Evolutionary conservation across 2,797 vertebrate species (phyloP).

Genomic region (Lateolabrax maculatus): DNA sequence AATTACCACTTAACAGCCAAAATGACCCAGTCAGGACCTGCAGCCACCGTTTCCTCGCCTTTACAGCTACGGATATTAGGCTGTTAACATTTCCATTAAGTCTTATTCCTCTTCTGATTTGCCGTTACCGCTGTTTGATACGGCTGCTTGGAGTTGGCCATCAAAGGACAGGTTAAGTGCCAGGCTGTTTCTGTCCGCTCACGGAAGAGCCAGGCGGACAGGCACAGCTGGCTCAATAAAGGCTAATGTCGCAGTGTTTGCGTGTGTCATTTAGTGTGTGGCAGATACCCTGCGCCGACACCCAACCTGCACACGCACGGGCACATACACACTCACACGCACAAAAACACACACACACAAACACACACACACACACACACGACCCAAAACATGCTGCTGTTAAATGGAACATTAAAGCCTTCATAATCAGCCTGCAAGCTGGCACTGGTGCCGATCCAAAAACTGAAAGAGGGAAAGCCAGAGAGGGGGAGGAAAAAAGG

Average conservation of each 20-base stretch:
- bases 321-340: constrained; percentile 20
- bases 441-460: constrained; percentile 65
- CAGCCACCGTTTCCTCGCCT: constrained; percentile 18
- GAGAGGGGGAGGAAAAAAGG: neutral
- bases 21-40: constrained; percentile 4
- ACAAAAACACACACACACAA: constrained; percentile 13
- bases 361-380: constrained; percentile 23
- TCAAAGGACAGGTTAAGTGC: constrained; percentile 66
- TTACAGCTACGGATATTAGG: constrained; percentile 34
- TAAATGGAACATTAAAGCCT: constrained; percentile 79
- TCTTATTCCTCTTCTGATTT: constrained; percentile 32
- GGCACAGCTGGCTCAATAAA: constrained; percentile 67
- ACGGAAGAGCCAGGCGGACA: constrained; percentile 37
- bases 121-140: constrained; percentile 48
- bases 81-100: constrained; percentile 52
- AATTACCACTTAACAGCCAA: neutral
- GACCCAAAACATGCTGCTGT: constrained; percentile 51
- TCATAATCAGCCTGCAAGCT: constrained; percentile 70
- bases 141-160: constrained; percentile 46
- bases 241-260: constrained; percentile 51
- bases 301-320: constrained; percentile 9
- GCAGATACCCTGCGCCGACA: constrained; percentile 13
- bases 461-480: constrained; percentile 11
- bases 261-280: constrained; percentile 37
- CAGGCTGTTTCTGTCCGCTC: constrained; percentile 49